Conservation (phyloP, 2,113 vertebrate species). For the Marmota monax region DNA sequence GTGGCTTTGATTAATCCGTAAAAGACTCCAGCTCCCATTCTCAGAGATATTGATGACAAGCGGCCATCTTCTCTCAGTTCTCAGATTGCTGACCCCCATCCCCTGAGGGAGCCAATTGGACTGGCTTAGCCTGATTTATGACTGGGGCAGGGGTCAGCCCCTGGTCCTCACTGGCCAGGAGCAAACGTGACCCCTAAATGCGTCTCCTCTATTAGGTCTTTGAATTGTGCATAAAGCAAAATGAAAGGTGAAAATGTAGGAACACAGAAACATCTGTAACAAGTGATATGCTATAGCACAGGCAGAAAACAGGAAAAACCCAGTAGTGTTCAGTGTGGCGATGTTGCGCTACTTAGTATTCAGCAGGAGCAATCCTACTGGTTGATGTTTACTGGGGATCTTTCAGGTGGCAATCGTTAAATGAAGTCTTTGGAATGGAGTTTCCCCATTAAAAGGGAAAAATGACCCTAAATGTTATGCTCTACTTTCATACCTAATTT, state of each 20-base stretch:
- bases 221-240: not conserved
- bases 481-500: not conserved
- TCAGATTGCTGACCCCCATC: not conserved
- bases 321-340: not conserved
- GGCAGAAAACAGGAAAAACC: not conserved
- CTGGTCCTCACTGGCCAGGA: not conserved
- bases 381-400: not conserved
- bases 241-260: not conserved
- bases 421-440: not conserved
- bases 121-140: not conserved
- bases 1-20: not conserved
- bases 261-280: not conserved
- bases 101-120: too few relatives aligned
- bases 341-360: not conserved
- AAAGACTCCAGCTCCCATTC: not conserved
- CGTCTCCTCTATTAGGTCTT: not conserved
- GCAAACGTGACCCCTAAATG: not conserved
- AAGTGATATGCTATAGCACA: not conserved
- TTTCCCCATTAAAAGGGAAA: slow-evolving; percentile 10
- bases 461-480: not conserved
- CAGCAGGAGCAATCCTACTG: not conserved
- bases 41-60: not conserved
- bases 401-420: not conserved
- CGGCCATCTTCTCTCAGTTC: not conserved
- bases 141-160: not conserved